These are phyloP conservation scores for Dyspetes luteomarginatus DNA, from an alignment of 2,888 invertebrate species.

Conservation along the genomic window DNA sequence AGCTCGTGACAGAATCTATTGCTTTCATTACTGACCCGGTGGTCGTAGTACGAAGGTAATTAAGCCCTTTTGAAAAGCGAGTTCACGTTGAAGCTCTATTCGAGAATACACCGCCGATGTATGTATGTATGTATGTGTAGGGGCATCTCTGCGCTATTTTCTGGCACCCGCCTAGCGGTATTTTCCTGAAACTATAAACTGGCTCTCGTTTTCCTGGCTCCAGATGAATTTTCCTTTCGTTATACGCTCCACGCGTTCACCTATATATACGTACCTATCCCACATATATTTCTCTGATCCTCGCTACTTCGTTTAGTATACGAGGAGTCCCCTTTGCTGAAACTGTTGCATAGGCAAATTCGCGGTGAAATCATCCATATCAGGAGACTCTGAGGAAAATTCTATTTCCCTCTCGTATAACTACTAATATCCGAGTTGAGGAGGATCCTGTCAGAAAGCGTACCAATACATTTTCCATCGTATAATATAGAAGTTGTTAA, in stretches of 20 bases:
- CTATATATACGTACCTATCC: no score
- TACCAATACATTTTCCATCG: no score
- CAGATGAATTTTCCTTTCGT: neutral
- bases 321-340: no score
- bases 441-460: no score
- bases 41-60: conserved; percentile 24
- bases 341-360: no score
- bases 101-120: conserved; percentile 8
- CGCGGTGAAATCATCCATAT: no score
- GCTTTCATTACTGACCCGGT: conserved; percentile 57
- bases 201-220: neutral
- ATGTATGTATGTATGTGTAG: neutral
- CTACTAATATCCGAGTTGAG: no score
- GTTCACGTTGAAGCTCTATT: conserved; percentile 20
- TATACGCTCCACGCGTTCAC: neutral
- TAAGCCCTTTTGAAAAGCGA: conserved; percentile 45
- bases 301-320: no score
- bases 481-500: no score
- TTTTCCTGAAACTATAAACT: neutral
- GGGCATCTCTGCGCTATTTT: neutral
- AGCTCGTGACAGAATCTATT: conserved; percentile 41
- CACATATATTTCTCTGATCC: neutral
- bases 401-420: neutral
- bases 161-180: neutral
- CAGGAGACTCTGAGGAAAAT: no score